phyloP scores from a whole-genome alignment of 1,140 invertebrate genomes.

The Nasonia vitripennis region DNA sequence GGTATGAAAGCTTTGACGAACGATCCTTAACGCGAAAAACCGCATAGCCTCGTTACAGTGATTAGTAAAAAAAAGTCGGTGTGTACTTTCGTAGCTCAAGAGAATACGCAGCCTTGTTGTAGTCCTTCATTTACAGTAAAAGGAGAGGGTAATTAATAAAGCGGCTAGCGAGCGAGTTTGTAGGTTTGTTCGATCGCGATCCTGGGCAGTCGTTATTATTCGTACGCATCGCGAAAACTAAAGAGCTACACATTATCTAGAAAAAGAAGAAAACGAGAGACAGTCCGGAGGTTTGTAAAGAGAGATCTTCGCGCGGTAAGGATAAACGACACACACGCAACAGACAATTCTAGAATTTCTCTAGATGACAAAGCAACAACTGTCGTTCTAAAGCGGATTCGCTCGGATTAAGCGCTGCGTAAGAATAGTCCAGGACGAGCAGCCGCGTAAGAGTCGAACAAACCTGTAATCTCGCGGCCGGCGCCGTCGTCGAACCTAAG shows the following conservation, averaged over 20 bases:
- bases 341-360: neutral
- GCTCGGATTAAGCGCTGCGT: neutral
- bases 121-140: neutral
- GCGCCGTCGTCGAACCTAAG: conserved; percentile 15
- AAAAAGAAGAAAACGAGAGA: conserved; percentile 6
- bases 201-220: conserved; percentile 4
- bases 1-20: neutral
- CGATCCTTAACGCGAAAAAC: conserved; percentile 13
- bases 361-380: neutral
- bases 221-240: neutral
- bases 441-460: conserved; percentile 24
- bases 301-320: neutral
- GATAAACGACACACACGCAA: neutral
- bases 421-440: neutral
- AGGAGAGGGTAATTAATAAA: conserved; percentile 15
- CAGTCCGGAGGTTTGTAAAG: conserved; percentile 2
- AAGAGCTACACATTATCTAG: neutral
- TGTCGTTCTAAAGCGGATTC: neutral
- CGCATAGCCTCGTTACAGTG: neutral
- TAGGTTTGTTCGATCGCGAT: conserved; percentile 29
- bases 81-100: neutral
- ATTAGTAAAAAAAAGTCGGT: conserved; percentile 22
- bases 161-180: neutral
- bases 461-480: neutral
- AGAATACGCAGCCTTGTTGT: neutral